Percentiles rank a stretch among this genome's conserved stretches.
phyloP scores from a whole-genome alignment of 2,113 vertebrate genomes.

The Uropsilus gracilis region DNA sequence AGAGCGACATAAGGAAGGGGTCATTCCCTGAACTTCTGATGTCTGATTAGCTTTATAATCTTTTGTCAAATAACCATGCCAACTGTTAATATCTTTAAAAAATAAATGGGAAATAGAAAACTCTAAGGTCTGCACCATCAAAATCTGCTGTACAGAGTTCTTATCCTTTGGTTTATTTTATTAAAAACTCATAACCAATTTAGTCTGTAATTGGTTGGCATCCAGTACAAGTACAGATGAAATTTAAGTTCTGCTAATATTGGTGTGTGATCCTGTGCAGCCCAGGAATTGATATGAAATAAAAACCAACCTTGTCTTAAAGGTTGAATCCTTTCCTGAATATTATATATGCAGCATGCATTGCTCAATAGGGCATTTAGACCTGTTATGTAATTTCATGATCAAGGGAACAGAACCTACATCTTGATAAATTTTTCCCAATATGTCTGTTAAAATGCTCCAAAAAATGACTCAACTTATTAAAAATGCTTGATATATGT shows the following conservation, averaged over 20 bases:
- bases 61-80: background rate
- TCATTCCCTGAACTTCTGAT: background rate
- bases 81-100: background rate
- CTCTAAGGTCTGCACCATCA: conserved; percentile 43
- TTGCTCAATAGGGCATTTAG: background rate
- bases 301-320: background rate
- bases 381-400: background rate
- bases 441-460: background rate
- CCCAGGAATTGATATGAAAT: background rate
- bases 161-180: conserved; percentile 35
- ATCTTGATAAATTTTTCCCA: background rate
- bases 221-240: background rate
- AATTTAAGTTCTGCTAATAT: background rate
- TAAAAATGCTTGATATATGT: background rate
- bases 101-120: conserved; percentile 55
- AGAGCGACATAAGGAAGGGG: background rate
- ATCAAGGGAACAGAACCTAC: background rate
- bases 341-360: background rate
- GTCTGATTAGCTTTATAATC: background rate
- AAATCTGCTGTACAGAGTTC: background rate
- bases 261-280: background rate
- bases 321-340: background rate
- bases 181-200: fast-evolving
- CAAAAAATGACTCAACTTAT: background rate
- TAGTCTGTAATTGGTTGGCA: background rate